Percentiles rank a stretch among this genome's conserved stretches.
phyloP scores from a whole-genome alignment of 2,888 invertebrate genomes.

The Hirtodrosophila alboralis region DNA sequence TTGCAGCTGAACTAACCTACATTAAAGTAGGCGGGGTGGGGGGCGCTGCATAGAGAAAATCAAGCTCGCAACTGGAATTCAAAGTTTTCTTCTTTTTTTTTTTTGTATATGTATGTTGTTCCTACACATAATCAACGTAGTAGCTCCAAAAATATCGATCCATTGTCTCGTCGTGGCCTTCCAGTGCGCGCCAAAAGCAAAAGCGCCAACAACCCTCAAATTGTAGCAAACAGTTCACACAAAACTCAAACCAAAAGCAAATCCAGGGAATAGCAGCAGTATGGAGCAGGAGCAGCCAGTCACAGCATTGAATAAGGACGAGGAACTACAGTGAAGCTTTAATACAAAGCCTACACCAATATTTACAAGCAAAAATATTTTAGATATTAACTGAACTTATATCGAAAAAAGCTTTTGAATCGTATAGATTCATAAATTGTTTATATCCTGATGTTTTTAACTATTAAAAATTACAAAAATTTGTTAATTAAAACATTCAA shows the following conservation, averaged over 20 bases:
- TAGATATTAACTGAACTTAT: no score
- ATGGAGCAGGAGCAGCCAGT: not conserved
- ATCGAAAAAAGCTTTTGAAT: no score
- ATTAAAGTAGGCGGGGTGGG: conserved; percentile 53
- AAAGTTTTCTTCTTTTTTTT: conserved; percentile 1
- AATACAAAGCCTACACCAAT: no score
- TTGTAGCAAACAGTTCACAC: conserved; percentile 10
- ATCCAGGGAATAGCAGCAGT: conserved; percentile 7
- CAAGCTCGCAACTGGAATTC: conserved; percentile 35
- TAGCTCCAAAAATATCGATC: conserved; percentile 69
- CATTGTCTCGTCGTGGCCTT: conserved; percentile 40
- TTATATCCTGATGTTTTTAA: no score
- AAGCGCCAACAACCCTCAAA: conserved; percentile 53
- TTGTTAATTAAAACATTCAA: no score
- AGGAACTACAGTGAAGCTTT: conserved; percentile 1
- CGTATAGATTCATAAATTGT: no score
- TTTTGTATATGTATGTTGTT: not conserved
- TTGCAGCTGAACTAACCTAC: conserved; percentile 68
- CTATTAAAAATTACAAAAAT: no score
- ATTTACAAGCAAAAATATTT: no score
- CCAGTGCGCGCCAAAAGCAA: conserved; percentile 75
- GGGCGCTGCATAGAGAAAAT: conserved; percentile 4
- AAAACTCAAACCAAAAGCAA: not conserved
- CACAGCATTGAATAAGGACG: conserved; percentile 2
- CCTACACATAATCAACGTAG: conserved; percentile 16